Base-by-base conservation (phyloP, 1,140 invertebrate species). In the Epicauta chinensis region DNA sequence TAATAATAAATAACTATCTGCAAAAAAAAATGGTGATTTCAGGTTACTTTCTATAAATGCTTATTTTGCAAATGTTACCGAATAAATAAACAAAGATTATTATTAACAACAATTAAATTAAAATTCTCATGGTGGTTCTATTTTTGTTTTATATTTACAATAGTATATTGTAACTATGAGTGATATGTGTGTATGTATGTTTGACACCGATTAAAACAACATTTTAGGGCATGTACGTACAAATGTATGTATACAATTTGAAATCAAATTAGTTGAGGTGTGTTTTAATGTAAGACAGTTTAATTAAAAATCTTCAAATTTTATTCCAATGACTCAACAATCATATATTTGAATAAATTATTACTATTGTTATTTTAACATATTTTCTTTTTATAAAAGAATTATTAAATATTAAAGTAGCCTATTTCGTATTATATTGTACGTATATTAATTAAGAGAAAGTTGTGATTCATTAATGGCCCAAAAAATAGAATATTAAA, bases 41-140 rank as follows among this genome's bases (percentile, higher is more conserved):
- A 52, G 50, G 50, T 52, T 52, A 44, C 32, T 52, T 44, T 52
- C 41, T 52, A 52, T 36, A 43, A 17, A 38, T 36, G 50, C 43
- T 34, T 37, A 23, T 51, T 16, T 52, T 15, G 31, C 50, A 52
- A 52, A 52, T 52, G 50, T 43, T 52, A 44, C 34, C 16, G 40
- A 44, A 44, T 34, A 13, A 13, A 16, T 15, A 16, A 16, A 15
- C 11, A 16, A 16, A 15, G n/a, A 16, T 15, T 17, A 41, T 23
- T 13, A 17, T 13, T 30, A 13, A 16, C 13, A 40, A 17, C 30
- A 30, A 42, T 30, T 32, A 45, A 45, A 32, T 32, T 34, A 34
- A 45, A 13, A 30, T 16, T 43, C 23, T 29, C 30, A 29, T 14
- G 2, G 16, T 40, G 13, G 13, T 14, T 14, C 4, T 12, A 38